Evolutionary conservation across 2,888 invertebrate genomes (phyloP).

Genomic region (Oxystoma pomonae): DNA sequence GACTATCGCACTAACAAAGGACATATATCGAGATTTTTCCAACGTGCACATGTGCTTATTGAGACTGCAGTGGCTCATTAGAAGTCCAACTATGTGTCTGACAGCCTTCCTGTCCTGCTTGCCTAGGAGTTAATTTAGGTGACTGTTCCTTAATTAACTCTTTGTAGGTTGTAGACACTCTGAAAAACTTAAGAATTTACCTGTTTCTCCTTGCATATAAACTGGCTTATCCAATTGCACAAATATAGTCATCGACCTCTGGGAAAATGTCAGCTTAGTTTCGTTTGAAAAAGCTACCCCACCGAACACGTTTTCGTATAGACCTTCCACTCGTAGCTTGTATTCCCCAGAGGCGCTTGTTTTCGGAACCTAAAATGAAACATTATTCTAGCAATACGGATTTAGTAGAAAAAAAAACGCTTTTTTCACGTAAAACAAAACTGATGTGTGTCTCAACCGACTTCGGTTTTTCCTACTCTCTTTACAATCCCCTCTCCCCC

Average conservation of each 20-base stretch:
- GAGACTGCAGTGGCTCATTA: no score
- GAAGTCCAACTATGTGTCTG: no score
- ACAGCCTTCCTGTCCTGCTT: no score
- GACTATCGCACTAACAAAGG: no score
- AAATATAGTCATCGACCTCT: constrained; percentile 91
- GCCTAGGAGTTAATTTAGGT: no score
- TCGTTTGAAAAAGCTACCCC: constrained; percentile 90
- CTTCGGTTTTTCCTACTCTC: not conserved
- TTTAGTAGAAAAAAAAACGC: constrained; percentile 2
- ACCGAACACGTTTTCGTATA: constrained; percentile 70
- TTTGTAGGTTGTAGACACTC: no score
- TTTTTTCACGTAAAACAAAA: not conserved
- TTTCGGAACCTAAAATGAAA: constrained; percentile 62
- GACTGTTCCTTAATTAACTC: no score
- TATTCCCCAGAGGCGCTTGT: constrained; percentile 83
- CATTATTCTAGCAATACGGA: not conserved
- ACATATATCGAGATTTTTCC: no score
- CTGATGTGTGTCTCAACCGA: not conserved
- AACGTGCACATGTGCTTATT: no score
- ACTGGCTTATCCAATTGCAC: constrained; percentile 93
- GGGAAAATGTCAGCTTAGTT: constrained; percentile 78
- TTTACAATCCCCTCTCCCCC: no score
- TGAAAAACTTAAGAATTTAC: no score
- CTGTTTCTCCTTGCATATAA: constrained; percentile 87
- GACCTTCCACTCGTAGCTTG: constrained; percentile 57